Percentiles rank a stretch among this genome's conserved stretches.
These are phyloP conservation scores for Phenganax stokvisi DNA, from an alignment of 92 coral and sea anemone species.

Conservation along the genomic window DNA sequence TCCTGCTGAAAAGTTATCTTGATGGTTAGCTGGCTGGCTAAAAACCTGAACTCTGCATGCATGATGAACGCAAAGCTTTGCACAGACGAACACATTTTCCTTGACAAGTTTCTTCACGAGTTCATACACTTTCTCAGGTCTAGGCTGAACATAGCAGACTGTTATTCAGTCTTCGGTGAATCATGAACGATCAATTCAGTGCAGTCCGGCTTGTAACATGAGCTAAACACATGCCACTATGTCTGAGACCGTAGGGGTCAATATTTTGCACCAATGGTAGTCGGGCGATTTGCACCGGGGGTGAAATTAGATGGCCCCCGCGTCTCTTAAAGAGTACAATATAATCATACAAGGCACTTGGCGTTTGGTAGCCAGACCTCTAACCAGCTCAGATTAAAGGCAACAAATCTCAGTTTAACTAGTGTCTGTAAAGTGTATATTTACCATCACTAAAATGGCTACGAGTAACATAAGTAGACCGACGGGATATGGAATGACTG, in stretches of 20 bases:
- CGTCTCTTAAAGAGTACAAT: not conserved
- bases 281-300: not conserved
- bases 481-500: slow-evolving; percentile 32
- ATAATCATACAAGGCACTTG: not conserved
- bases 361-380: not conserved
- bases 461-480: slow-evolving; percentile 24
- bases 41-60: not conserved
- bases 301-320: not conserved
- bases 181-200: not conserved
- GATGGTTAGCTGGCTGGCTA: not conserved
- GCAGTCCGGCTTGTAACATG: slow-evolving; percentile 15
- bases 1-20: slow-evolving; percentile 6
- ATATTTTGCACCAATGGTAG: slow-evolving; percentile 3
- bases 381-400: not conserved
- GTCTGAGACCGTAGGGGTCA: slow-evolving; percentile 19
- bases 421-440: not conserved
- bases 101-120: no score
- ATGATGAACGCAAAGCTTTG: slow-evolving; percentile 8
- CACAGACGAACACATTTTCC: not conserved
- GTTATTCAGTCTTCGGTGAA: not conserved
- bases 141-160: not conserved
- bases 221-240: slow-evolving; percentile 15
- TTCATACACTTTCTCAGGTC: no score
- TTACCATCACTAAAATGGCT: not conserved
- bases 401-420: not conserved